phyloP scores from a whole-genome alignment of 1,140 invertebrate species.

The Bathynomus jamesi region DNA sequence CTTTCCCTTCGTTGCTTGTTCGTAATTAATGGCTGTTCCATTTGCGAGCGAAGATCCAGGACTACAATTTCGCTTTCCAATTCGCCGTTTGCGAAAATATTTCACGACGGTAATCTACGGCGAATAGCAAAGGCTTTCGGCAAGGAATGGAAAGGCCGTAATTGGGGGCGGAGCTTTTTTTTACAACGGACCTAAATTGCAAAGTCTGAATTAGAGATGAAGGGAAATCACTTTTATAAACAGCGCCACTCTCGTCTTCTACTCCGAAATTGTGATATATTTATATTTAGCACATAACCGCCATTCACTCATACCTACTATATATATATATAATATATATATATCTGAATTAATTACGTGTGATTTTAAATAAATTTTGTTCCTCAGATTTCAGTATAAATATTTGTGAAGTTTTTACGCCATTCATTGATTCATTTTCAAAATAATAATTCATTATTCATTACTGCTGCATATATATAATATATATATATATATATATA shows the following conservation, averaged over 20 bases:
- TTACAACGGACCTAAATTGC: background rate
- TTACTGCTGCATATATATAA: no score
- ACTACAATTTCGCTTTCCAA: background rate
- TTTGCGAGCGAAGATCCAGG: background rate
- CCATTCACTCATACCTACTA: background rate
- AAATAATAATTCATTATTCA: no score
- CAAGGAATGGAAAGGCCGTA: background rate
- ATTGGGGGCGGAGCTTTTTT: background rate
- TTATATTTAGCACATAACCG: no score
- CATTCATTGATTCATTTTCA: no score
- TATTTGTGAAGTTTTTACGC: no score
- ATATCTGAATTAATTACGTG: background rate
- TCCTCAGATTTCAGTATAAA: no score
- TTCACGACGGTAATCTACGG: background rate
- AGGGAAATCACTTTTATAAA: background rate
- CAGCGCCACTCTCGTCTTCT: background rate
- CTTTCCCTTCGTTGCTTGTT: background rate
- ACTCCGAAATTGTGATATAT: background rate
- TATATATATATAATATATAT: conserved; percentile 1
- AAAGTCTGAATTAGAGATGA: background rate
- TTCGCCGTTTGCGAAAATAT: background rate
- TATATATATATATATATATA: no score
- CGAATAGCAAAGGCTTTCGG: background rate
- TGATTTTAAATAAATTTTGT: background rate
- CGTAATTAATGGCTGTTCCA: background rate